Base-by-base conservation (phyloP, 1,140 invertebrate genomes). In the Lysiphlebus fabarum region DNA sequence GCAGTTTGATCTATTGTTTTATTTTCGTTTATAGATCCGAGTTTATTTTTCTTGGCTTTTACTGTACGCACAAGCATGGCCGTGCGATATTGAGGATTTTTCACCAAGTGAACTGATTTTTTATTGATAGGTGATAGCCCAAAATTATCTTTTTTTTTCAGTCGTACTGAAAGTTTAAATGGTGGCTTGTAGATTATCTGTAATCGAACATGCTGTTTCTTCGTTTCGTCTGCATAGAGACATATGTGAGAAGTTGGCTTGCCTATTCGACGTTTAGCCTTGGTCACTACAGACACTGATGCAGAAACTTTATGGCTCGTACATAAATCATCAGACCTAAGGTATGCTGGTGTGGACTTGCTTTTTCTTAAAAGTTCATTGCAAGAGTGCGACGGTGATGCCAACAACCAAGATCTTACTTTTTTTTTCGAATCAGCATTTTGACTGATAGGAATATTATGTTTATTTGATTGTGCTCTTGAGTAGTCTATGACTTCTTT, bases 111-210 rank as follows among this genome's bases (percentile, higher is more conserved):
- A 33, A 0, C 57, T 8, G 61, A 56, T 26, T 49, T 65, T 48
- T 59, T 58, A 40, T 47, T 61, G 4, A 55, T 58, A 7, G 71
- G 57, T 17, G 67, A 57, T 44, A 76, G 76, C 0, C 69, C 70
- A 5, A 73, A 69, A 36, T 86, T 86, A 7, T 86, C 84, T 6
- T 83, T 77, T 69, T 90, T 90, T 40, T 86, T 86, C 47, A 92
- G 81, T 68, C 90, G 90, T 17, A 92, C 82, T 71, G 87, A 91
- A 71, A 92, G 91, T 64, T 89, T 89, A 71, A 92, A 92, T 1
- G 90, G 90, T 36, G 90, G 90, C 67, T 91, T 91, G 71, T 91
- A 92, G 6, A 92, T 87, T 2, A 92, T 90, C 72, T 92, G 90
- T 8, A 92, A 73, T 51, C 89, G 84, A 0, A 88, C 85, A 57